A percentile compares a stretch with the other conserved stretches of the same genome.
These are phyloP conservation scores for Suncus etruscus DNA, from an alignment of 2,113 vertebrate genomes.

Conservation along the genomic window DNA sequence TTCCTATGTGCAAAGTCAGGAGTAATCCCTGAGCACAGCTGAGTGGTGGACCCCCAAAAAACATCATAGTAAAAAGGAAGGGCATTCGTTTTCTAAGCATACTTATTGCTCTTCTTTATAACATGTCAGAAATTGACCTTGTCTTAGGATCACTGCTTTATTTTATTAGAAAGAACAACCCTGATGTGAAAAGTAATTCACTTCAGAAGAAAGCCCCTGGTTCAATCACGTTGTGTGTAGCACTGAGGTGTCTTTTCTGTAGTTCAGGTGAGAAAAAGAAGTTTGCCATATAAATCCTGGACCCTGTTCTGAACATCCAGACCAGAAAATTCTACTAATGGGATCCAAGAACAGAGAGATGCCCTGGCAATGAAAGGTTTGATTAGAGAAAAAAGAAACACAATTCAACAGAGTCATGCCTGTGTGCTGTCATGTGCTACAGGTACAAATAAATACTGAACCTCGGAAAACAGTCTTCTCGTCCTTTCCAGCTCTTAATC, in stretches of 20 bases:
- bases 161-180: slow-evolving; percentile 59
- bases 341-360: not conserved
- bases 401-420: not conserved
- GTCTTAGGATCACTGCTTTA: slow-evolving; percentile 37
- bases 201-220: slow-evolving; percentile 9
- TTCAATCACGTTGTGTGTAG: slow-evolving; percentile 46
- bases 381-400: not conserved
- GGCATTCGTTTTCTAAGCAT: not conserved
- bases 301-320: slow-evolving; percentile 48
- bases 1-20: too few relatives aligned
- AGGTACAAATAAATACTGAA: not conserved
- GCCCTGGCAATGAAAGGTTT: not conserved
- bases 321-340: slow-evolving; percentile 28
- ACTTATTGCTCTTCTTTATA: not conserved
- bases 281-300: not conserved
- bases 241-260: slow-evolving; percentile 54
- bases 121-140: not conserved
- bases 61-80: not conserved
- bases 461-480: not conserved
- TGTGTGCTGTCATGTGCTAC: not conserved
- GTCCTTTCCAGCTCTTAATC: not conserved
- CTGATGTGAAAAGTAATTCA: slow-evolving; percentile 69
- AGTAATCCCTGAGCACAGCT: too few relatives aligned
- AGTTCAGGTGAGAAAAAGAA: slow-evolving; percentile 35
- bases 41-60: not conserved